A percentile compares a stretch with the other conserved stretches of the same genome.
Evolutionary conservation across 2,797 vertebrate genomes (phyloP).

Genomic region (Chromis chromis): DNA sequence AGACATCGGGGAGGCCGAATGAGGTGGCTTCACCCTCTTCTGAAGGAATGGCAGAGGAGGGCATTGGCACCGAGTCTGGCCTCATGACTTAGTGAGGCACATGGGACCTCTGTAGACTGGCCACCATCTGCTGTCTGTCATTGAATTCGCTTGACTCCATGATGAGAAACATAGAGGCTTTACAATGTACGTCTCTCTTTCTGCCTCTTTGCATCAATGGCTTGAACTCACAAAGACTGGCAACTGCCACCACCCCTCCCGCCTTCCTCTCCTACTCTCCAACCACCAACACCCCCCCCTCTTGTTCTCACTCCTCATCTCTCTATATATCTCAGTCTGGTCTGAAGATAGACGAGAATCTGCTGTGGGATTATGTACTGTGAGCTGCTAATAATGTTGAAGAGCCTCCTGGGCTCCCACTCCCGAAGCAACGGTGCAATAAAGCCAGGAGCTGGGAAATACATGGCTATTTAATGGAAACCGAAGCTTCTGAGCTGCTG

Average conservation of each 20-base stretch:
- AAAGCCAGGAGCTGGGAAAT: slow-evolving; percentile 83
- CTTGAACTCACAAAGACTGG: slow-evolving; percentile 41
- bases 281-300: neutral
- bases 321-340: slow-evolving; percentile 74
- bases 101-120: slow-evolving; percentile 70
- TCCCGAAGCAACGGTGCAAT: slow-evolving; percentile 87
- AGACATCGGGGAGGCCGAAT: slow-evolving; percentile 64
- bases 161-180: slow-evolving; percentile 47
- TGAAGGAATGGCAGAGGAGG: slow-evolving; percentile 76
- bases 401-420: slow-evolving; percentile 81
- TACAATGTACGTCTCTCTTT: slow-evolving; percentile 38
- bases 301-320: slow-evolving; percentile 34
- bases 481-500: slow-evolving; percentile 74
- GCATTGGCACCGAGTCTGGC: slow-evolving; percentile 71
- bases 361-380: slow-evolving; percentile 82
- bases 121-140: slow-evolving; percentile 82
- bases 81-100: slow-evolving; percentile 77
- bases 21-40: slow-evolving; percentile 67
- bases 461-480: slow-evolving; percentile 84
- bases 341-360: slow-evolving; percentile 78
- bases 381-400: slow-evolving; percentile 87
- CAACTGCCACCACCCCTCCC: slow-evolving; percentile 15
- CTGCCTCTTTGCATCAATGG: slow-evolving; percentile 48
- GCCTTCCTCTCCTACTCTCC: slow-evolving; percentile 6
- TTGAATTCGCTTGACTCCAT: slow-evolving; percentile 50